Percentiles rank a stretch among this genome's conserved stretches.
Conservation (phyloP, 2,888 invertebrate species). For the Branchellion lobata region DNA sequence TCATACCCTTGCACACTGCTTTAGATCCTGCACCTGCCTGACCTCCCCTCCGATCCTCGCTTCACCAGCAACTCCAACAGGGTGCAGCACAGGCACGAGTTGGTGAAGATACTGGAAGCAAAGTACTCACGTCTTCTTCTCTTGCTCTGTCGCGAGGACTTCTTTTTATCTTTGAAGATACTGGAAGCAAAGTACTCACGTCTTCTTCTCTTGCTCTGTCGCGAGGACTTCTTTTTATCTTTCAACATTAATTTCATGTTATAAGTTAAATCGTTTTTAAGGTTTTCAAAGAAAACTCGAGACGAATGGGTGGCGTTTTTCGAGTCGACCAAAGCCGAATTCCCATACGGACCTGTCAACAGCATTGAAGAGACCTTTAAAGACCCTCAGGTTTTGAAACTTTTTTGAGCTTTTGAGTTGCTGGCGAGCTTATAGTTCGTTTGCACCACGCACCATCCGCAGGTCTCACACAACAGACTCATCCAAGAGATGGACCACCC, state of each 20-base stretch:
- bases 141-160: too few relatives aligned
- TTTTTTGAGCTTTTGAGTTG: neutral
- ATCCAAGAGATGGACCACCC: constrained; percentile 67
- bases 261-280: too few relatives aligned
- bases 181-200: neutral
- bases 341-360: constrained; percentile 89
- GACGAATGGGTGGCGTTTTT: constrained; percentile 76
- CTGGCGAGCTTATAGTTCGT: too few relatives aligned
- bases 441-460: neutral
- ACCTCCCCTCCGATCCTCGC: constrained; percentile 31
- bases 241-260: too few relatives aligned
- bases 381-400: constrained; percentile 74
- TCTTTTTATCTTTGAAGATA: too few relatives aligned
- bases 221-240: too few relatives aligned
- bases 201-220: constrained; percentile 1
- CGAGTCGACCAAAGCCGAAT: constrained; percentile 72
- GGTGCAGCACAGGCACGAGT: constrained; percentile 74
- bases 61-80: constrained; percentile 70
- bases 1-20: too few relatives aligned
- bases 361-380: constrained; percentile 79
- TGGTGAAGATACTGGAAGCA: constrained; percentile 67
- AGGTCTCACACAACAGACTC: constrained; percentile 60
- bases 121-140: neutral
- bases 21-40: constrained; percentile 53
- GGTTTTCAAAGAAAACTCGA: constrained; percentile 70